A percentile compares a stretch with the other conserved stretches of the same genome.
Conservation (phyloP, 1,140 invertebrate genomes). For the Holotrichia oblita region DNA sequence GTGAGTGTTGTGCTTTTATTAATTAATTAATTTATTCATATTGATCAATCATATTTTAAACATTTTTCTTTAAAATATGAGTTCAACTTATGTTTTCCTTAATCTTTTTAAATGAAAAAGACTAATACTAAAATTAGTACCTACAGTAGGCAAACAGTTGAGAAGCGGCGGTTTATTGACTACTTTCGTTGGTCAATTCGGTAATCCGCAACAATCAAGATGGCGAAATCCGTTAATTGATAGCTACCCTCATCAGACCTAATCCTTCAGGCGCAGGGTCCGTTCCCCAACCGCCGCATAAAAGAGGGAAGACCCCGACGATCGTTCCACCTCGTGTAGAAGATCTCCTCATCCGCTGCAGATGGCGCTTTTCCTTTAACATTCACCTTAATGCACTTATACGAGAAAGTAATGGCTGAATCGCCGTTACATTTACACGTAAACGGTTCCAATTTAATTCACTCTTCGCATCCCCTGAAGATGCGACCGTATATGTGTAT, state of each 20-base stretch:
- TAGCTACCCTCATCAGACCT: constrained; percentile 34
- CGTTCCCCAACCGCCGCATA: not conserved
- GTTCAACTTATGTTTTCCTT: too few species aligned
- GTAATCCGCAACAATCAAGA: constrained; percentile 36
- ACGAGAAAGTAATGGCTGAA: too few species aligned
- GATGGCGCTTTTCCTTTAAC: constrained; percentile 27
- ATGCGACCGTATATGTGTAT: too few species aligned
- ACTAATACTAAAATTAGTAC: too few species aligned
- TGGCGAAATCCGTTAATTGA: constrained; percentile 35
- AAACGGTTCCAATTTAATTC: constrained; percentile 6
- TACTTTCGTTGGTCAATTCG: constrained; percentile 17
- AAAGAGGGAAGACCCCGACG: not conserved
- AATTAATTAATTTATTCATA: too few species aligned
- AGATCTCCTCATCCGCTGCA: constrained; percentile 1
- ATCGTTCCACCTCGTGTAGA: not conserved
- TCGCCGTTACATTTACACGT: too few species aligned
- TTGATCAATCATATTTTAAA: too few species aligned
- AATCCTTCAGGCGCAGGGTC: constrained; percentile 4
- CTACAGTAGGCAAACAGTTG: too few species aligned
- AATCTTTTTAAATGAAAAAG: too few species aligned
- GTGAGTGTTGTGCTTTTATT: too few species aligned
- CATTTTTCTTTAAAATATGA: too few species aligned
- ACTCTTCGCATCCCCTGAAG: not conserved
- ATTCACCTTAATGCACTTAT: constrained; percentile 34
- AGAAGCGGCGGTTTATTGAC: too few species aligned